These are phyloP conservation scores for Bos indicus DNA, from an alignment of 2,113 vertebrate species.

Conservation along the genomic window DNA sequence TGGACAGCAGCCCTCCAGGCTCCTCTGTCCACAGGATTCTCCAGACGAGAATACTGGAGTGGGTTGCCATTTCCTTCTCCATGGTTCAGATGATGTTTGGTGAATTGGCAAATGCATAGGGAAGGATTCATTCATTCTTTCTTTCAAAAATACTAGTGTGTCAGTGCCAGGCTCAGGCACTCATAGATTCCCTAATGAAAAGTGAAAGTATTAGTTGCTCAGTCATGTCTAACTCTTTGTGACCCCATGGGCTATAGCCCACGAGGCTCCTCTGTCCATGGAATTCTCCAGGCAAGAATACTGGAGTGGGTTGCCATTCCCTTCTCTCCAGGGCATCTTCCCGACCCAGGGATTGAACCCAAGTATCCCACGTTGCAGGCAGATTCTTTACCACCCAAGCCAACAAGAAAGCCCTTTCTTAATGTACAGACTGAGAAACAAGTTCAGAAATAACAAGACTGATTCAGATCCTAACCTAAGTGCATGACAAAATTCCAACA, in stretches of 20 bases:
- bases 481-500: rapidly evolving
- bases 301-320: background rate
- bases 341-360: background rate
- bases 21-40: no score
- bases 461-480: background rate
- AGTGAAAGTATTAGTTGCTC: background rate
- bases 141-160: background rate
- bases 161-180: background rate
- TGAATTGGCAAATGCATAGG: background rate
- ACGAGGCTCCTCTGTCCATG: background rate
- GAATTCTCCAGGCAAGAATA: background rate
- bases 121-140: background rate
- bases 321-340: background rate
- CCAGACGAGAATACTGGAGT: no score
- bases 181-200: background rate
- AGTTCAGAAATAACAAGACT: background rate
- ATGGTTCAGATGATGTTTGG: background rate
- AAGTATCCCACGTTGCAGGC: background rate
- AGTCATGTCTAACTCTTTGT: background rate
- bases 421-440: background rate
- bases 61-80: no score
- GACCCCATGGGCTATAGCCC: background rate
- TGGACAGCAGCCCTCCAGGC: no score
- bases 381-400: background rate
- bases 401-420: background rate